Conservation (phyloP, 2,113 vertebrate genomes). For the Zosterops japonicus region DNA sequence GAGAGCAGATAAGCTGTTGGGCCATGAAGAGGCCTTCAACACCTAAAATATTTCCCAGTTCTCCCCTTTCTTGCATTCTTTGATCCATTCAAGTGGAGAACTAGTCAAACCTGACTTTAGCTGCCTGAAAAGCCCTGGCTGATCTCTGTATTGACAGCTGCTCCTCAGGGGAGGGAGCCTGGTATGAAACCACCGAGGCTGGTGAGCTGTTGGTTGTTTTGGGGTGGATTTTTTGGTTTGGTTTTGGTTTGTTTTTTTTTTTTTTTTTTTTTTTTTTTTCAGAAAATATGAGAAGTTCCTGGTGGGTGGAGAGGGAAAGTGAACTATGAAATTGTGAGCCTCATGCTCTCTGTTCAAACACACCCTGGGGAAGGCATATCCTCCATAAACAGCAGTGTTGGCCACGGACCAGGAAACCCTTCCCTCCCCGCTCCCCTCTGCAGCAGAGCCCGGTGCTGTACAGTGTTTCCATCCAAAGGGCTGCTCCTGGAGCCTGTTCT, state of each 20-base stretch:
- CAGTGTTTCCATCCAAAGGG: background rate
- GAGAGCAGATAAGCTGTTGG: background rate
- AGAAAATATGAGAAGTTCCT: background rate
- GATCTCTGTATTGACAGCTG: background rate
- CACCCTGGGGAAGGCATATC: conserved; percentile 55
- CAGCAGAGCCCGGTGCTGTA: background rate
- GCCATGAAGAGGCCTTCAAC: background rate
- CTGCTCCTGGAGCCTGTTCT: background rate
- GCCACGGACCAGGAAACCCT: conserved; percentile 27
- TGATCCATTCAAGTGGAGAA: background rate
- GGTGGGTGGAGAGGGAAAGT: conserved; percentile 34
- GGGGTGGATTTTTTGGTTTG: background rate
- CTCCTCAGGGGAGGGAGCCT: background rate
- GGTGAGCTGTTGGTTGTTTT: background rate
- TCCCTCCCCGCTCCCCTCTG: background rate
- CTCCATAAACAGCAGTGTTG: background rate
- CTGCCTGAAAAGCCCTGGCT: background rate
- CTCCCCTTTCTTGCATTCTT: background rate
- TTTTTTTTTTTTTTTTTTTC: background rate
- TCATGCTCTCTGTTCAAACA: conserved; percentile 6
- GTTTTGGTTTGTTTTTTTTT: background rate
- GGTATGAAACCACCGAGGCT: background rate
- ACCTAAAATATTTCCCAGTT: background rate
- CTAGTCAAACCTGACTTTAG: background rate
- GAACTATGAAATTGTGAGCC: background rate